Evolutionary conservation across 1,140 invertebrate species (phyloP).

Genomic region (Platorchestia sp.): DNA sequence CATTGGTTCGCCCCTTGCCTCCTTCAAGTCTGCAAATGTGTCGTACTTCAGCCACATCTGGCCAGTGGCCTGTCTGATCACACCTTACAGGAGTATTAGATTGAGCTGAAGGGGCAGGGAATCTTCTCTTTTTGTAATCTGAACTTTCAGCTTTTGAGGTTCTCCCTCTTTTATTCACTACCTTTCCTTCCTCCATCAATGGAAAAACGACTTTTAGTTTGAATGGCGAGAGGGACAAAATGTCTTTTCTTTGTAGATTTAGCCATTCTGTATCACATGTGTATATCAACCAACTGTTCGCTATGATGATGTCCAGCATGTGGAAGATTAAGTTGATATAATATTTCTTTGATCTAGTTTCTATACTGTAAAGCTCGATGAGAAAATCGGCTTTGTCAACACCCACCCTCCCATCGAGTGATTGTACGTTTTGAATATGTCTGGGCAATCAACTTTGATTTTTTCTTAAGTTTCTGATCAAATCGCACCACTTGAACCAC

Average conservation of each 20-base stretch:
- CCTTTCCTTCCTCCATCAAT: not conserved
- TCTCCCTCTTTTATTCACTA: not conserved
- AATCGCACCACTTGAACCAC: conserved; percentile 42
- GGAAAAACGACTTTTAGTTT: not conserved
- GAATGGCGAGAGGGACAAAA: not conserved
- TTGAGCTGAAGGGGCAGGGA: no score
- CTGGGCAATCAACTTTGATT: conserved; percentile 58
- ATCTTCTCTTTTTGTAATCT: not conserved
- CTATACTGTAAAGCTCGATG: conserved; percentile 67
- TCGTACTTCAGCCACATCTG: no score
- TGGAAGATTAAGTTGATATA: conserved; percentile 66
- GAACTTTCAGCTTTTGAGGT: not conserved
- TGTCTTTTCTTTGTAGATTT: conserved; percentile 35
- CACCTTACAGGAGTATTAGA: not conserved
- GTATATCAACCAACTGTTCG: conserved; percentile 68
- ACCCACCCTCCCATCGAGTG: conserved; percentile 69
- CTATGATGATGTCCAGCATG: conserved; percentile 68
- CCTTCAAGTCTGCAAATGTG: no score
- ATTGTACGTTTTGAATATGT: conserved; percentile 65
- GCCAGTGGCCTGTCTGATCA: no score
- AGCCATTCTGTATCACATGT: conserved; percentile 57
- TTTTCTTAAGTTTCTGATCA: conserved; percentile 39
- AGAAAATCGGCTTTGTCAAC: conserved; percentile 68
- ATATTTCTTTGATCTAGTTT: conserved; percentile 66
- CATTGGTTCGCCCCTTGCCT: not conserved